phyloP scores from a whole-genome alignment of 2,113 vertebrate species.

The Phalacrocorax carbo region DNA sequence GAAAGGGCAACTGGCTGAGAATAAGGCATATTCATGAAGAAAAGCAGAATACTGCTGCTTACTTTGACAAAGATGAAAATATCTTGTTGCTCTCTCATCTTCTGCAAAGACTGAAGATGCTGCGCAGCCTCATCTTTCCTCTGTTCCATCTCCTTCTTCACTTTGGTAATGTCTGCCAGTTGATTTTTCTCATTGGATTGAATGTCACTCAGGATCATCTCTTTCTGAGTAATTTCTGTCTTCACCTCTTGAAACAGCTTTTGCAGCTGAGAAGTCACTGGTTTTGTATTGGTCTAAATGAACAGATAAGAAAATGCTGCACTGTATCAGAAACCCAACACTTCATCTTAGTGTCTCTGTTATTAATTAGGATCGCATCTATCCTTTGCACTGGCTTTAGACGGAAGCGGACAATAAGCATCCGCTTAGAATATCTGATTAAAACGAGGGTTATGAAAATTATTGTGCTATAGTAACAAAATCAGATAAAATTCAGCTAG shows the following conservation, averaged over 20 bases:
- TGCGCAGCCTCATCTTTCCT: not conserved
- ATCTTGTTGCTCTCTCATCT: not conserved
- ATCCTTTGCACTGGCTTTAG: not conserved
- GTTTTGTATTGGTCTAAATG: not conserved
- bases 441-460: not conserved
- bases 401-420: not conserved
- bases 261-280: not conserved
- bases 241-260: not conserved
- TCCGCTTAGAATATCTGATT: not conserved
- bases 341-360: not conserved
- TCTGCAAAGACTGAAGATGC: constrained; percentile 4
- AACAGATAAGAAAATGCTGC: not conserved
- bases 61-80: constrained; percentile 25
- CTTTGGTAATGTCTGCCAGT: not conserved
- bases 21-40: not conserved
- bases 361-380: not conserved
- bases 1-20: not conserved
- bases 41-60: not conserved
- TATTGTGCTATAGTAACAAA: not conserved
- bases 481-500: not conserved
- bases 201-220: not conserved
- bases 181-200: not conserved
- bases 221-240: not conserved
- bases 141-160: not conserved
- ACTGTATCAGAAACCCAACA: not conserved